A percentile compares a stretch with the other conserved stretches of the same genome.
Conservation (phyloP, 35 echinoderm and acorn worm genomes). For the Hemicentrotus pulcherrimus region DNA sequence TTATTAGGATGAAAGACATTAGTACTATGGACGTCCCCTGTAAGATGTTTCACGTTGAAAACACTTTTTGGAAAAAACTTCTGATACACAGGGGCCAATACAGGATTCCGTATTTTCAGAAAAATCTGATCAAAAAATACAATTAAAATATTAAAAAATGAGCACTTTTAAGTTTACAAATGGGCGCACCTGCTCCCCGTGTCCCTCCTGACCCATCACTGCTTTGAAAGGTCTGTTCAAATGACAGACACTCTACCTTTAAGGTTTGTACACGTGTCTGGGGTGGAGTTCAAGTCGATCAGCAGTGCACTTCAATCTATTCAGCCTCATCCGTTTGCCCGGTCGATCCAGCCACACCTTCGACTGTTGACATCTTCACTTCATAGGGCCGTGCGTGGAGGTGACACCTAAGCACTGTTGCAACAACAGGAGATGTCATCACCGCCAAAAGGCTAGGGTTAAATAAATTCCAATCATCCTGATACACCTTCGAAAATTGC, state of each 20-base stretch:
- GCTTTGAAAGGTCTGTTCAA: not conserved
- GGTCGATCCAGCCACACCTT: not conserved
- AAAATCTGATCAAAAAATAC: too few species aligned
- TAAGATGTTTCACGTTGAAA: too few species aligned
- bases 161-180: too few species aligned
- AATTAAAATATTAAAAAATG: too few species aligned
- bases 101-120: too few species aligned
- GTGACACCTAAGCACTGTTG: not conserved
- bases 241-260: not conserved
- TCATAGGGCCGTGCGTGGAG: not conserved
- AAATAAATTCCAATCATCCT: constrained; percentile 43
- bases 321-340: not conserved
- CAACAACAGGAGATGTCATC: not conserved
- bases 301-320: not conserved
- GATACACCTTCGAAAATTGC: constrained; percentile 30
- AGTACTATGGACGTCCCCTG: too few species aligned
- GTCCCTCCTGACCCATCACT: too few species aligned
- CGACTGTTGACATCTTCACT: not conserved
- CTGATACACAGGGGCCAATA: too few species aligned
- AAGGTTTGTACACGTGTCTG: not conserved
- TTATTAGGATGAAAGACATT: too few species aligned
- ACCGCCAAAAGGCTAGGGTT: not conserved
- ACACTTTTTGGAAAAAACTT: too few species aligned
- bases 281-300: constrained; percentile 1
- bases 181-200: too few species aligned